Percentiles rank a stretch among this genome's conserved stretches.
Conservation (phyloP, 2,888 invertebrate genomes). For the Resseliella maxima region DNA sequence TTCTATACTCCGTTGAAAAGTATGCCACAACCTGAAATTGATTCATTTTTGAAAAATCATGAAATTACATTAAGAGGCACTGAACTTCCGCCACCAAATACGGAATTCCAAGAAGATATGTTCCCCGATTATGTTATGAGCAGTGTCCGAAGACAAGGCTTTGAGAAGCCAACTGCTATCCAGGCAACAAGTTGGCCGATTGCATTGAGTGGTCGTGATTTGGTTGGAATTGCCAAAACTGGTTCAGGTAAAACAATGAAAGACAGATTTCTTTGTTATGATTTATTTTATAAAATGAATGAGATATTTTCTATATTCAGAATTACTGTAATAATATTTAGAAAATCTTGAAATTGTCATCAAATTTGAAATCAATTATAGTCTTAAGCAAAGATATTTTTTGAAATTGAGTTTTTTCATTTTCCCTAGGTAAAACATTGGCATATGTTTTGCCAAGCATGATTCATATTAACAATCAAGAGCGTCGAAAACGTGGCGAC, state of each 20-base stretch:
- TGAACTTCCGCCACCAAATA: constrained; percentile 85
- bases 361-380: no score
- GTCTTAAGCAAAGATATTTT: no score
- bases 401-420: no score
- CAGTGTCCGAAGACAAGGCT: constrained; percentile 84
- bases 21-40: constrained; percentile 76
- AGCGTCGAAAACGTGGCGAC: constrained; percentile 85
- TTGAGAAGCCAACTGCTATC: constrained; percentile 90
- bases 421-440: no score
- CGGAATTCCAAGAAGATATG: constrained; percentile 89
- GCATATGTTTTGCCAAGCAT: constrained; percentile 93
- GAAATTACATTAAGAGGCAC: constrained; percentile 90
- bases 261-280: no score
- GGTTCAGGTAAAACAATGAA: constrained; percentile 90
- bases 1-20: constrained; percentile 87
- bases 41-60: constrained; percentile 80
- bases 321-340: no score
- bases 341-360: no score
- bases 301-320: no score
- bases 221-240: constrained; percentile 96
- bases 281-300: no score
- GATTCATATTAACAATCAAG: constrained; percentile 93
- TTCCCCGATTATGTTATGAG: constrained; percentile 87
- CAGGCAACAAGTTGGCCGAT: constrained; percentile 98
- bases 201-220: constrained; percentile 88